Conservation (phyloP, 2,888 invertebrate genomes). For the Heterodera filipjevi region DNA sequence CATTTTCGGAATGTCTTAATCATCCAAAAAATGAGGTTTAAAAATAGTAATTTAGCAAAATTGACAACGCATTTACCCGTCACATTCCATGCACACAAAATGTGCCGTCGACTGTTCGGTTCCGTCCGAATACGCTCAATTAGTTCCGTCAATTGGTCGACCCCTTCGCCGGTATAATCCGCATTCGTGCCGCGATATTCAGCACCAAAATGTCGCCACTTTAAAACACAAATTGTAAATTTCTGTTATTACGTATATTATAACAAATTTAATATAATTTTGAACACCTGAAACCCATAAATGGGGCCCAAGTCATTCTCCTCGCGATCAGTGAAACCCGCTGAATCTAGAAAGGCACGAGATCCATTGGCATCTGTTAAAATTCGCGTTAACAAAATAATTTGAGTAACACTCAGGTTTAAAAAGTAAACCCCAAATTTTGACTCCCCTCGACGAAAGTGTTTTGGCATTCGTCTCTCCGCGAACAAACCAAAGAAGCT, state of each 20-base stretch:
- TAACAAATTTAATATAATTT: neutral
- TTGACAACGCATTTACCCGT: constrained; percentile 32
- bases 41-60: neutral
- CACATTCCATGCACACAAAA: constrained; percentile 95
- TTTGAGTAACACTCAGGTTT: neutral
- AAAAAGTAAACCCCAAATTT: constrained; percentile 82
- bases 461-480: constrained; percentile 87
- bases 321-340: constrained; percentile 81
- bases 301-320: constrained; percentile 95
- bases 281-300: constrained; percentile 83
- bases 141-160: constrained; percentile 82
- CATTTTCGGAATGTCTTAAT: constrained; percentile 74
- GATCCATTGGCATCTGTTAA: constrained; percentile 78
- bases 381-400: neutral
- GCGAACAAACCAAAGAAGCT: constrained; percentile 70
- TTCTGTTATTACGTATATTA: neutral
- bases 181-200: constrained; percentile 80
- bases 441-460: constrained; percentile 74
- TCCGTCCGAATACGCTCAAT: constrained; percentile 79
- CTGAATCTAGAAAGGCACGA: constrained; percentile 81
- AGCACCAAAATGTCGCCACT: constrained; percentile 94
- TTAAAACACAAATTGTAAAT: too few species aligned
- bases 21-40: constrained; percentile 7
- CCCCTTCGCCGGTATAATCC: constrained; percentile 82
- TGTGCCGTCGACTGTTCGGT: constrained; percentile 84